These are phyloP conservation scores for Cheilinus undulatus DNA, from an alignment of 2,113 vertebrate species.

Conservation along the genomic window DNA sequence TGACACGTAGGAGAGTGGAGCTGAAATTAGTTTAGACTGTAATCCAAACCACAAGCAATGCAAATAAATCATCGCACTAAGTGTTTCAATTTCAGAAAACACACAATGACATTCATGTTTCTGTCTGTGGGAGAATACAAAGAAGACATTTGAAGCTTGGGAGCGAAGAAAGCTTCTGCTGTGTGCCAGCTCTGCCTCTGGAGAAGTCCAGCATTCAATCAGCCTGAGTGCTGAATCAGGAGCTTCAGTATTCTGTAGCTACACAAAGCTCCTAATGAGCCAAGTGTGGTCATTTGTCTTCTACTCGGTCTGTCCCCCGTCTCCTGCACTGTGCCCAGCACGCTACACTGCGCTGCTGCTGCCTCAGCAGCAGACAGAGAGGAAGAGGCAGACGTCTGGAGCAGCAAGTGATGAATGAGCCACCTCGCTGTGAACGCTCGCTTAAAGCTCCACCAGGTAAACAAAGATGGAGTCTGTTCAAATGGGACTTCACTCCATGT, in stretches of 20 bases:
- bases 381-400: slow-evolving; percentile 61
- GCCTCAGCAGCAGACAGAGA: slow-evolving; percentile 73
- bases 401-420: slow-evolving; percentile 67
- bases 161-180: slow-evolving; percentile 10
- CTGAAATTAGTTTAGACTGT: slow-evolving; percentile 10
- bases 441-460: slow-evolving; percentile 46
- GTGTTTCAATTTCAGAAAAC: slow-evolving; percentile 22
- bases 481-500: slow-evolving; percentile 27
- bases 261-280: slow-evolving; percentile 74
- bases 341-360: slow-evolving; percentile 63
- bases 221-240: slow-evolving; percentile 80
- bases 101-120: slow-evolving; percentile 28
- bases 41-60: neutral
- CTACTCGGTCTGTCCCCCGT: slow-evolving; percentile 40
- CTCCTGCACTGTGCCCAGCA: slow-evolving; percentile 53
- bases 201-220: slow-evolving; percentile 59
- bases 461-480: slow-evolving; percentile 49
- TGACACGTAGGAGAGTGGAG: neutral
- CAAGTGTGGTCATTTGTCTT: slow-evolving; percentile 79
- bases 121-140: neutral
- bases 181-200: slow-evolving; percentile 42
- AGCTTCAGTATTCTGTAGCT: slow-evolving; percentile 52
- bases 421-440: slow-evolving; percentile 25
- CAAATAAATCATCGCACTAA: slow-evolving; percentile 23
- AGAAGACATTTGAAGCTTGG: neutral